A percentile compares a stretch with the other conserved stretches of the same genome.
Conservation (phyloP, 2,797 vertebrate genomes). For the Crypturellus tataupa region DNA sequence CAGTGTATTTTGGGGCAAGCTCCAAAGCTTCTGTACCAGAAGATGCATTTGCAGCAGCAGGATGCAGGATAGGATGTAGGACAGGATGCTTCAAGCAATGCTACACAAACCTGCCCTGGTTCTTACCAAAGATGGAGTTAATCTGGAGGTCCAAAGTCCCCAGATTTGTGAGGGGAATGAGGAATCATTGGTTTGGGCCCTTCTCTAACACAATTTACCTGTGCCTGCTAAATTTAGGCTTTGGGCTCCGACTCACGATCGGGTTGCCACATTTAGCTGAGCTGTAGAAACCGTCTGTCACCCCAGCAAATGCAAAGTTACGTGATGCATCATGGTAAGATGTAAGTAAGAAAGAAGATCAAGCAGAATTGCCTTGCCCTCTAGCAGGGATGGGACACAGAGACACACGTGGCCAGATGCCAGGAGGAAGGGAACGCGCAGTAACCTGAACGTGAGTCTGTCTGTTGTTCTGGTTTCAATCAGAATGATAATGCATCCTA, state of each 20-base stretch:
- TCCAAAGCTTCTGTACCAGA: neutral
- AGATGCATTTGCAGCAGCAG: neutral
- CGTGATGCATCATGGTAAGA: neutral
- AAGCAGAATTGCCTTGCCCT: neutral
- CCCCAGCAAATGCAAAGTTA: rapidly evolving
- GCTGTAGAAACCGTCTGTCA: neutral
- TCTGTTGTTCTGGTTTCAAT: constrained; percentile 8
- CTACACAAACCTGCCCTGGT: neutral
- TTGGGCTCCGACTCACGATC: neutral
- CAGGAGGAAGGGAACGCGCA: neutral
- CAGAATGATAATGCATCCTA: neutral
- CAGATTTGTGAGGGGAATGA: rapidly evolving
- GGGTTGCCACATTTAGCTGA: neutral
- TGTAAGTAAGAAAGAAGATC: neutral
- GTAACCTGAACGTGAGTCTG: neutral
- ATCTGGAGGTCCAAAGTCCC: neutral
- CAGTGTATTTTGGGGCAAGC: neutral
- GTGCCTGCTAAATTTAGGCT: neutral
- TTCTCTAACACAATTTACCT: neutral
- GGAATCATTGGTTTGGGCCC: rapidly evolving
- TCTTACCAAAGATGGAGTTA: neutral
- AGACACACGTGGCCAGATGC: neutral
- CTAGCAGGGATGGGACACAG: neutral
- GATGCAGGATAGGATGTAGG: no score
- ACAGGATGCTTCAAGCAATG: neutral